Base-by-base conservation (phyloP, 2,888 invertebrate species). In the Dendrolimus pini region DNA sequence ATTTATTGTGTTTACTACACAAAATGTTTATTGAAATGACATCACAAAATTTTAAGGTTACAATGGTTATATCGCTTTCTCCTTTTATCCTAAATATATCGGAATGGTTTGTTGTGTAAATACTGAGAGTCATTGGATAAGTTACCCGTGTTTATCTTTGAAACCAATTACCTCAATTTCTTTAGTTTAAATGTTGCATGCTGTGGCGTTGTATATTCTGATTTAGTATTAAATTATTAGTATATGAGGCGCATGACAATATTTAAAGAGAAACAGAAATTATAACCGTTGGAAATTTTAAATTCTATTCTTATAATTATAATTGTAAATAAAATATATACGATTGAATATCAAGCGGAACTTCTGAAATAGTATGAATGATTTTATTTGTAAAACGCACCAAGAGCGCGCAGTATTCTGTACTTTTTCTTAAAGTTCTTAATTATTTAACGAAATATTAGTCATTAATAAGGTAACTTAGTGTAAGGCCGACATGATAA, bases 81-180 rank as follows among this genome's bases (percentile, higher is more conserved):
- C 54, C 56, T 53, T 53, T 53, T 47, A 0, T 47, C 9, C 9
- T 47, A 47, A 47, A 47, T 47, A 47, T 47, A 47, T 47, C 47
- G 30, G 30, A 67, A 66, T 72, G 57, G 67, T 72, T 74, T 71
- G 70, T 74, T 80, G 73, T 86, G 86, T 87, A 85, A 82, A 86
- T 87, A 88, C 80, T 83, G 81, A 77, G 78, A 87, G 85, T 87
- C 83, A 86, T 88, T 86, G 86, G 85, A 86, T 86, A 81, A 89
- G 88, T 89, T 88, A 88, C 86, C 89, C 85, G 77, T 77, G 77
- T 83, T 80, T 83, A 75, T 85, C 80, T 85, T 86, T 85, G 76
- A 80, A 89, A 89, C 89, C 89, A 83, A 88, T 89, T 90, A 90
- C 90, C 90, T 90, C 90, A 89, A 87, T 87, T 82, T 88, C 85